Evolutionary conservation across 2,113 vertebrate genomes (phyloP).

Genomic region (Perca flavescens): DNA sequence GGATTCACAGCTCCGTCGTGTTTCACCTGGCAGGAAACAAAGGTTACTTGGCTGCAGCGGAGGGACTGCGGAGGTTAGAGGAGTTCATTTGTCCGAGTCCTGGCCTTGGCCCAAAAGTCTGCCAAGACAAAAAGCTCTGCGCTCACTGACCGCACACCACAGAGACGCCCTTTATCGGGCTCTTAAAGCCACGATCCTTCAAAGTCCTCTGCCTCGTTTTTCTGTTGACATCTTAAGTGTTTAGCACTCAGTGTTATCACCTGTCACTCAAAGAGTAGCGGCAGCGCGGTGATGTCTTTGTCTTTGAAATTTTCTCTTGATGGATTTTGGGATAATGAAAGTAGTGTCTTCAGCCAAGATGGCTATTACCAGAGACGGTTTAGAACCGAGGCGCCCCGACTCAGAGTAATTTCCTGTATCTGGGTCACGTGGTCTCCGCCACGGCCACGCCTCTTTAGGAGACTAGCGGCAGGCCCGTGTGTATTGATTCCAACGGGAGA

Average conservation of each 20-base stretch:
- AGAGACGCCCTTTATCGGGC: not conserved
- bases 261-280: not conserved
- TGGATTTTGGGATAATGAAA: not conserved
- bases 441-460: too few relatives aligned
- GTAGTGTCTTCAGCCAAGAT: not conserved
- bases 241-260: not conserved
- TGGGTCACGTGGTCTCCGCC: too few relatives aligned
- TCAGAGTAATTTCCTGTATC: too few relatives aligned
- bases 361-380: too few relatives aligned
- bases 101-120: conserved; percentile 39
- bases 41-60: conserved; percentile 36
- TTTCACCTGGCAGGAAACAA: conserved; percentile 53
- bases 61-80: conserved; percentile 47
- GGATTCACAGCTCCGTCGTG: conserved; percentile 45
- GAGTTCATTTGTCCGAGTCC: conserved; percentile 51
- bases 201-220: not conserved
- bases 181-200: not conserved
- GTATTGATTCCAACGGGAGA: too few relatives aligned
- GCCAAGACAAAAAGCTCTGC: conserved; percentile 43
- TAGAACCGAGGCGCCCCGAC: too few relatives aligned
- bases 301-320: not conserved
- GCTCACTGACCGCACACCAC: conserved; percentile 1
- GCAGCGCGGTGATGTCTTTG: not conserved
- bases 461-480: too few relatives aligned
- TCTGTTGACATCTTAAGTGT: not conserved